These are phyloP conservation scores for Pristionchus entomophagus DNA, from an alignment of 2,888 invertebrate genomes.

Conservation along the genomic window DNA sequence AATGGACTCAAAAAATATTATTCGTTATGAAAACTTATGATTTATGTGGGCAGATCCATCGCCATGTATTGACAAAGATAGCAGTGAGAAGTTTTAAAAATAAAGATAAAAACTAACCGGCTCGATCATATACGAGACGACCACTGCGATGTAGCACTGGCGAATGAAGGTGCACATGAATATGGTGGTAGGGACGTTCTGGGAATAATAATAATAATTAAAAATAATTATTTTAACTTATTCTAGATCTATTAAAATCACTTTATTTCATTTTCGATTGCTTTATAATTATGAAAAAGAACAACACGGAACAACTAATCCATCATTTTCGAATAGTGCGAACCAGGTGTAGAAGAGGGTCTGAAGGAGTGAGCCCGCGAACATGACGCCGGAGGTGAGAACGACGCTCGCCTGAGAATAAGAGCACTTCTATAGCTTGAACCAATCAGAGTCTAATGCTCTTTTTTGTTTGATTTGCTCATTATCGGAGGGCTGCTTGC, in stretches of 20 bases:
- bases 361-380: neutral
- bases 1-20: no score
- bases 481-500: no score
- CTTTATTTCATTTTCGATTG: no score
- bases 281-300: no score
- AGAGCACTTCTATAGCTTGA: no score
- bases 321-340: neutral
- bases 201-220: neutral
- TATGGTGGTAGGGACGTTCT: neutral
- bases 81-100: no score
- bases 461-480: no score
- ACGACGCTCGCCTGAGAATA: slow-evolving; percentile 10
- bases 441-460: no score
- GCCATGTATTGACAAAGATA: no score
- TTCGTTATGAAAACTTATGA: no score
- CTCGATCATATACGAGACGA: neutral
- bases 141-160: neutral
- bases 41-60: no score
- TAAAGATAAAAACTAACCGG: neutral
- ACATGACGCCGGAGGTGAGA: neutral
- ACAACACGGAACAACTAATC: neutral
- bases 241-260: neutral
- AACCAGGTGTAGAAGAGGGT: neutral
- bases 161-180: slow-evolving; percentile 6
- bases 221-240: neutral